Percentiles rank a stretch among this genome's conserved stretches.
These are phyloP conservation scores for Patagioenas fasciata DNA, from an alignment of 2,113 vertebrate species.

Conservation along the genomic window DNA sequence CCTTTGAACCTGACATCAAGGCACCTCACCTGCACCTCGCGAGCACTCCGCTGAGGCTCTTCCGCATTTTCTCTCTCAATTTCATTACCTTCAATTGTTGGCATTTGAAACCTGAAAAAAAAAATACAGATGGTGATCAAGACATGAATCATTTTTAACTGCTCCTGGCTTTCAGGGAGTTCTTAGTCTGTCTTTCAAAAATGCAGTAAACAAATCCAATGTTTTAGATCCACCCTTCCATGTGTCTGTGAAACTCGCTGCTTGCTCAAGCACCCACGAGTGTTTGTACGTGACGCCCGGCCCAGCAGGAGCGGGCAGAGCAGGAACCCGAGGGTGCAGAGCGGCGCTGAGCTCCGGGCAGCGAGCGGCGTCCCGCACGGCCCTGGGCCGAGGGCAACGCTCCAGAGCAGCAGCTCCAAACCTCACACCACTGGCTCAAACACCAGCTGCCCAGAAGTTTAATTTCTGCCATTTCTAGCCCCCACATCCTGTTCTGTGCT, in stretches of 20 bases:
- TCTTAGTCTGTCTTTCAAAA: background rate
- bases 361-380: no score
- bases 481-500: background rate
- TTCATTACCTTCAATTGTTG: background rate
- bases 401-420: background rate
- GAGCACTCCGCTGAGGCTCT: background rate
- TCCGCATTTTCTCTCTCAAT: background rate
- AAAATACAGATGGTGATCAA: background rate
- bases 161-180: background rate
- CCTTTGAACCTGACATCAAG: background rate
- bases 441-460: background rate
- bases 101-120: background rate
- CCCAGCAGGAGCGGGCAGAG: background rate
- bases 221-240: background rate
- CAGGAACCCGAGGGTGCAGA: no score
- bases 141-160: background rate
- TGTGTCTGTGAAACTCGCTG: rapidly evolving
- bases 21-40: background rate
- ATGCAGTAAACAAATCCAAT: background rate
- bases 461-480: background rate
- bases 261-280: background rate
- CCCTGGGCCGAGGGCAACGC: background rate
- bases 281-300: background rate
- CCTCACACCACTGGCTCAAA: background rate
- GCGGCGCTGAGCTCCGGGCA: no score